phyloP scores from a whole-genome alignment of 2,113 vertebrate genomes.

The Ramphastos sulfuratus region DNA sequence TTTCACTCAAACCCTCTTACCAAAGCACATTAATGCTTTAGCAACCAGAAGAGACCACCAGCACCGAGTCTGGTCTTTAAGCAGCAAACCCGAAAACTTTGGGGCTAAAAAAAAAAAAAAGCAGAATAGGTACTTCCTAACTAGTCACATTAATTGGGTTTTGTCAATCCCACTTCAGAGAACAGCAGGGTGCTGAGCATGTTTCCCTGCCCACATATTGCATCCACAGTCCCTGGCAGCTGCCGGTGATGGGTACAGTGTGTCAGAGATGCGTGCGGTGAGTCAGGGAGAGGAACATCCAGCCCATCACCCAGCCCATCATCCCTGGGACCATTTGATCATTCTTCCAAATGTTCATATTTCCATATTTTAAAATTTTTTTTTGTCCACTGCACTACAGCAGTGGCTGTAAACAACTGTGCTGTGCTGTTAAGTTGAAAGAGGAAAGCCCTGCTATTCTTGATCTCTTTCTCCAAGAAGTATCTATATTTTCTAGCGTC shows the following conservation, averaged over 20 bases:
- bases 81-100: neutral
- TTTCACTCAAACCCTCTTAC: neutral
- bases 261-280: neutral
- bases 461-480: neutral
- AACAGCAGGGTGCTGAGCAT: accelerated
- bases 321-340: neutral
- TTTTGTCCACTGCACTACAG: neutral
- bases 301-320: neutral
- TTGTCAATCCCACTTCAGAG: neutral
- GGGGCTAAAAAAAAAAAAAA: neutral
- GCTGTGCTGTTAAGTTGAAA: neutral
- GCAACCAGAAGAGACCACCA: neutral
- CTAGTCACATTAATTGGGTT: neutral
- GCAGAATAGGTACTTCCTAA: neutral
- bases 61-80: neutral
- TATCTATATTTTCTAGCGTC: neutral
- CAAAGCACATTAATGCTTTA: neutral
- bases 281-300: neutral
- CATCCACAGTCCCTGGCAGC: neutral
- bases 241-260: neutral
- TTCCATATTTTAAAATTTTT: neutral
- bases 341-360: neutral
- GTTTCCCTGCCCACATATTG: neutral
- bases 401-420: neutral
- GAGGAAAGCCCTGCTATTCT: neutral